Conservation (phyloP, 2,113 vertebrate genomes). For the Apteryx owenii region DNA sequence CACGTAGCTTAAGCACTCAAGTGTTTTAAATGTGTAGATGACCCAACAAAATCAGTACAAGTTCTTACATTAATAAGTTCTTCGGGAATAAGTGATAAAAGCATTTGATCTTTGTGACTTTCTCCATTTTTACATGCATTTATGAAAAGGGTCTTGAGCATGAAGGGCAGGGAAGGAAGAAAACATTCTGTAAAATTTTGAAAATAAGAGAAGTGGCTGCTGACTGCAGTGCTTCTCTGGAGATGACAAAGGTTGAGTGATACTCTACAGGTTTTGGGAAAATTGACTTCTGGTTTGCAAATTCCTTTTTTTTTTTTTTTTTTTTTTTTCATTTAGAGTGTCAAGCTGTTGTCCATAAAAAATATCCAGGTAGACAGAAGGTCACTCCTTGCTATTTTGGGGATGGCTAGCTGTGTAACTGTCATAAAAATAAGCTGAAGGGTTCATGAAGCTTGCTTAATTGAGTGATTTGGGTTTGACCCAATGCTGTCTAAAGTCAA, state of each 20-base stretch:
- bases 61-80: background rate
- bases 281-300: background rate
- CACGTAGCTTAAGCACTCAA: background rate
- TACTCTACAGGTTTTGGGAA: background rate
- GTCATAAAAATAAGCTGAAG: background rate
- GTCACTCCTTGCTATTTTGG: background rate
- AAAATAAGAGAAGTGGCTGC: background rate
- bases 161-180: background rate
- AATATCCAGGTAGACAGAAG: background rate
- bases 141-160: background rate
- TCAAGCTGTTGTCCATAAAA: background rate
- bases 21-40: background rate
- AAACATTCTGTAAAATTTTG: background rate
- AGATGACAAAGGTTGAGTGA: background rate
- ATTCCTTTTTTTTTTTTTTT: background rate
- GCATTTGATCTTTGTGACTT: background rate
- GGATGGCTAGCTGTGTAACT: fast-evolving
- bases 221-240: background rate
- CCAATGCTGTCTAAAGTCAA: background rate
- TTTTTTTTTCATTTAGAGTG: background rate
- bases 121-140: background rate
- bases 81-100: background rate
- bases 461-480: fast-evolving
- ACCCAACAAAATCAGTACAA: background rate
- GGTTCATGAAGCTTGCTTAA: fast-evolving